A percentile compares a stretch with the other conserved stretches of the same genome.
Conservation (phyloP, 2,888 invertebrate species). For the Rhorus exstirpatorius region DNA sequence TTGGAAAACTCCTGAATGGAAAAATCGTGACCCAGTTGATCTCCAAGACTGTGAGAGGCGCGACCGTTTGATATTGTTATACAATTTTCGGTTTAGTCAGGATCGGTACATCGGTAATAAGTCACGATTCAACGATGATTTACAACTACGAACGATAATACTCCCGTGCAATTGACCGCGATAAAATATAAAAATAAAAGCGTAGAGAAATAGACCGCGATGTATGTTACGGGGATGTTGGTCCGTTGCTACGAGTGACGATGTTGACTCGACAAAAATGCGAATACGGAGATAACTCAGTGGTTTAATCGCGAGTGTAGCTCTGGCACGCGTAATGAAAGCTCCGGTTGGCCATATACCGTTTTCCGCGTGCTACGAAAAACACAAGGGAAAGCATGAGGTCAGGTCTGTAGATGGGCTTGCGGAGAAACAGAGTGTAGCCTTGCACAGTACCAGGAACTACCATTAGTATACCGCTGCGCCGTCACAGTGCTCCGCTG, state of each 20-base stretch:
- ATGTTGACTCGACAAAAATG: slow-evolving; percentile 81
- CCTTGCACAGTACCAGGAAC: slow-evolving; percentile 30
- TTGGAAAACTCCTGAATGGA: slow-evolving; percentile 8
- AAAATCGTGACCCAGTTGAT: slow-evolving; percentile 39
- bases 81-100: neutral
- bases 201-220: slow-evolving; percentile 51
- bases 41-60: neutral
- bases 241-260: slow-evolving; percentile 67
- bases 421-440: slow-evolving; percentile 51
- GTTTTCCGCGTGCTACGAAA: slow-evolving; percentile 75
- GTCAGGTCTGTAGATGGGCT: slow-evolving; percentile 51
- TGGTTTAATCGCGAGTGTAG: slow-evolving; percentile 82
- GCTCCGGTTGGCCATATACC: slow-evolving; percentile 57
- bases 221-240: slow-evolving; percentile 6
- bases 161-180: neutral
- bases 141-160: slow-evolving; percentile 14
- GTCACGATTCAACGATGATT: slow-evolving; percentile 8
- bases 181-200: slow-evolving; percentile 18
- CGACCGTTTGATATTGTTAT: neutral
- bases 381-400: slow-evolving; percentile 75
- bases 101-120: slow-evolving; percentile 21
- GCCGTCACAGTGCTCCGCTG: slow-evolving; percentile 32
- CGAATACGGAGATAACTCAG: slow-evolving; percentile 82
- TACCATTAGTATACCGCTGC: slow-evolving; percentile 39
- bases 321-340: slow-evolving; percentile 83